These are phyloP conservation scores for Magallana nippona DNA, from an alignment of 2,888 invertebrate genomes.

Conservation along the genomic window DNA sequence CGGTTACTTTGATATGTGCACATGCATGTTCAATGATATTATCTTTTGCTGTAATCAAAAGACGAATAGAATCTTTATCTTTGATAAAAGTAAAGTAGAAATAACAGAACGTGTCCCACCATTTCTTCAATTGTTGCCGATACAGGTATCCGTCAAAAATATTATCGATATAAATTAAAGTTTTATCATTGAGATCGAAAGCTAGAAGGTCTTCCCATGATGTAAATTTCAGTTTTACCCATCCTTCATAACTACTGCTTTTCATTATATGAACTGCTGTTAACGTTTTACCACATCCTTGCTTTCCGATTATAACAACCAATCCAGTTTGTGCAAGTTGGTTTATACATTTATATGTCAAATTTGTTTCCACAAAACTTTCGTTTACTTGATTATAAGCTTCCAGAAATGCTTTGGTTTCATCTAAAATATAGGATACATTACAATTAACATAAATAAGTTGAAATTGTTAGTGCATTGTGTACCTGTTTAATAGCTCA, in stretches of 20 bases:
- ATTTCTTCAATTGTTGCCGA: not conserved
- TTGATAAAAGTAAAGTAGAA: not conserved
- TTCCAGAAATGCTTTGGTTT: not conserved
- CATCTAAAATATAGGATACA: not conserved
- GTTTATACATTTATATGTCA: not conserved
- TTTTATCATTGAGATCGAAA: not conserved
- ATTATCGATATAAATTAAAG: not conserved
- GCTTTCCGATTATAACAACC: not conserved
- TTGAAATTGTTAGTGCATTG: no score
- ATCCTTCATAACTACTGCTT: not conserved
- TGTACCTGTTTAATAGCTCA: no score
- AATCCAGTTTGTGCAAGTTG: not conserved
- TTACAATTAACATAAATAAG: not conserved
- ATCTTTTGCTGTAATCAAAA: not conserved
- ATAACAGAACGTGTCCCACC: not conserved
- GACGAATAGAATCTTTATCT: not conserved
- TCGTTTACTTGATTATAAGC: not conserved
- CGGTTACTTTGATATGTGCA: not conserved
- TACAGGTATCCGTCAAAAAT: not conserved
- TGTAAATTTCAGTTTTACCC: not conserved
- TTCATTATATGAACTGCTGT: not conserved
- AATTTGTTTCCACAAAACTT: not conserved
- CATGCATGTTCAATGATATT: not conserved
- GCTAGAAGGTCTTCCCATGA: not conserved
- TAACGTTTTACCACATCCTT: conserved; percentile 7